A percentile compares a stretch with the other conserved stretches of the same genome.
These are phyloP conservation scores for Rhopalosiphum padi DNA, from an alignment of 1,140 invertebrate genomes.

Conservation along the genomic window DNA sequence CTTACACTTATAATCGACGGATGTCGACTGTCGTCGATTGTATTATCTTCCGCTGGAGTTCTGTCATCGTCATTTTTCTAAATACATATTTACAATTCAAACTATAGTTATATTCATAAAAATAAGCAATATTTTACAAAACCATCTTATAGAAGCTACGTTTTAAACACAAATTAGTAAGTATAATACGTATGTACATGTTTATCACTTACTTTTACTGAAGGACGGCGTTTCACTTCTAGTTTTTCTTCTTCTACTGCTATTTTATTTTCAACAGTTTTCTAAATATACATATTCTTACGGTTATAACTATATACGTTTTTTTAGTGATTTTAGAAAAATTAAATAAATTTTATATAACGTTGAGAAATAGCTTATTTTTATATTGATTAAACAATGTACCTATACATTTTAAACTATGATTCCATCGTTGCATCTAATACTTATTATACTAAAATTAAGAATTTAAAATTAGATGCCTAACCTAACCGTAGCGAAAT, in stretches of 20 bases:
- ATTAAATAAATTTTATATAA: background rate
- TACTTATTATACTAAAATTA: background rate
- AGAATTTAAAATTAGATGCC: background rate
- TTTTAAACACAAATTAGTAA: background rate
- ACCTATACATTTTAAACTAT: background rate
- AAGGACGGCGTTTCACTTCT: background rate
- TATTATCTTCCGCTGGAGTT: background rate
- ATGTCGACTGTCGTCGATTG: background rate
- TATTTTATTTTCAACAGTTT: conserved; percentile 25
- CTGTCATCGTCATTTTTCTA: conserved; percentile 13
- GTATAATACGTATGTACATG: background rate
- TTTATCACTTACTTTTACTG: conserved; percentile 5
- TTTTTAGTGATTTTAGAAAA: background rate
- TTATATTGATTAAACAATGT: background rate
- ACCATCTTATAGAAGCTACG: background rate
- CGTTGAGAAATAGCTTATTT: background rate
- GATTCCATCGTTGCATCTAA: background rate
- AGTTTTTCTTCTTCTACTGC: background rate
- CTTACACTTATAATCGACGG: conserved; percentile 26
- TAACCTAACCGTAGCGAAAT: background rate
- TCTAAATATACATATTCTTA: conserved; percentile 22
- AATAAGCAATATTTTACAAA: background rate
- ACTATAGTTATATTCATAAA: conserved; percentile 11
- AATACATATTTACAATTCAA: conserved; percentile 47
- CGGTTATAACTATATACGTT: background rate